Base-by-base conservation (phyloP, 2,888 invertebrate species). In the Sarcophaga variegata region DNA sequence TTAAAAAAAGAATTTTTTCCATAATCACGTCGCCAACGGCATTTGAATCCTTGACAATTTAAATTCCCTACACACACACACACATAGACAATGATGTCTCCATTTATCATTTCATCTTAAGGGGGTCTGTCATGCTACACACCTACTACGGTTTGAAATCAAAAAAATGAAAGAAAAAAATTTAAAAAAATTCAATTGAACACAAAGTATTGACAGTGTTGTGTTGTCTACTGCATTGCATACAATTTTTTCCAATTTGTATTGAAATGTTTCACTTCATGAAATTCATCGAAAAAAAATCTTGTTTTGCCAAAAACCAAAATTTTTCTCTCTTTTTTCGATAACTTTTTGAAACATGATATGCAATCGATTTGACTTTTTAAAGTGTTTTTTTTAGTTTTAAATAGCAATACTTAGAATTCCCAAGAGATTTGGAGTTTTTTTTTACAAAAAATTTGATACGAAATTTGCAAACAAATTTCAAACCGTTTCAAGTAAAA, bases 241-340 rank as follows among this genome's bases (percentile, higher is more conserved):
- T 4, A 17, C 0, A 54, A 17, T 54, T 54, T 14, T 17, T 14
- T 54, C 3, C 4, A 54, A 54, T 54, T 54, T 54, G 54, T 54
- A 54, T 54, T 54, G 54, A 54, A 54, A 14, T 54, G 54, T 54
- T 54, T 54, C 54, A 11, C 10, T 45, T 67, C 20, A 66, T 37
- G 20, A 67, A 66, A 66, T 84, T 71, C 12, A 3, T 8, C 1
- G 10, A 10, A 62, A 45, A 78, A 84, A 87, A 81, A 87, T 84
- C 81, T 84, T 71, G 87, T 87, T 84, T 87, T 72, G 20, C 84
- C 81, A 82, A 79, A 75, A 64, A 64, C 1, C 49, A 25, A 70
- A 69, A 60, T 64, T 79, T 75, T 3, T 37, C 37, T 37, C 10
- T 37, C 37, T 10, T 37, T 37, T 37, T 37, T 37, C 37, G 25